These are phyloP conservation scores for Caenorhabditis briggsae DNA, from an alignment of 1,140 invertebrate species.

Conservation along the genomic window DNA sequence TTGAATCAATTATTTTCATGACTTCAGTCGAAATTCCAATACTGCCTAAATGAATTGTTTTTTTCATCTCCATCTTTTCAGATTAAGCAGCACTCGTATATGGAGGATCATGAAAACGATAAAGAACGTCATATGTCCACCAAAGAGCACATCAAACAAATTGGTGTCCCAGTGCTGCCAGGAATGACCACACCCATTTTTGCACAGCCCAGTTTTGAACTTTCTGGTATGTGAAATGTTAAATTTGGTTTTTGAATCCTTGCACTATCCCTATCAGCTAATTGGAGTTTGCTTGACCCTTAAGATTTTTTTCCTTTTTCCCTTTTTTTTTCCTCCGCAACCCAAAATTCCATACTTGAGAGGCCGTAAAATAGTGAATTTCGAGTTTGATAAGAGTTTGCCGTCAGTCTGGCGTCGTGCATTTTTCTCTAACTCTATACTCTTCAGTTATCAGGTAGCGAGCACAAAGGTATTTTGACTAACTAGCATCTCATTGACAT, in stretches of 20 bases:
- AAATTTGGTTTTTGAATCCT: neutral
- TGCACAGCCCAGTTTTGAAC: neutral
- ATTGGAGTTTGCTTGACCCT: constrained; percentile 29
- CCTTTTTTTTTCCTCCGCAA: neutral
- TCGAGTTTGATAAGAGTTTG: constrained; percentile 9
- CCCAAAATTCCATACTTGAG: constrained; percentile 32
- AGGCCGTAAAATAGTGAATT: constrained; percentile 28
- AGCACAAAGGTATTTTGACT: neutral
- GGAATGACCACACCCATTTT: neutral
- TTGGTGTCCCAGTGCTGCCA: constrained; percentile 27
- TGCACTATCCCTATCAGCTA: neutral
- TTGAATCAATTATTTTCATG: neutral
- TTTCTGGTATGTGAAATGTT: constrained; percentile 13
- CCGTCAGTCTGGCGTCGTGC: constrained; percentile 36
- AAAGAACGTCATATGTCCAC: constrained; percentile 34
- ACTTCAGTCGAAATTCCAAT: neutral
- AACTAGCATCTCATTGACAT: constrained; percentile 35
- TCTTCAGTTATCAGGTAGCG: neutral
- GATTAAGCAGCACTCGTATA: constrained; percentile 31
- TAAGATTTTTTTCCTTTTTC: neutral
- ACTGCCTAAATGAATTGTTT: neutral
- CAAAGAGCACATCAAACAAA: constrained; percentile 45
- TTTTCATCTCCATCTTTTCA: neutral
- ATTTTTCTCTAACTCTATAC: constrained; percentile 23
- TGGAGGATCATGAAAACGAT: constrained; percentile 22